Conservation (phyloP, 2,113 vertebrate genomes). For the Callipepla californica region DNA sequence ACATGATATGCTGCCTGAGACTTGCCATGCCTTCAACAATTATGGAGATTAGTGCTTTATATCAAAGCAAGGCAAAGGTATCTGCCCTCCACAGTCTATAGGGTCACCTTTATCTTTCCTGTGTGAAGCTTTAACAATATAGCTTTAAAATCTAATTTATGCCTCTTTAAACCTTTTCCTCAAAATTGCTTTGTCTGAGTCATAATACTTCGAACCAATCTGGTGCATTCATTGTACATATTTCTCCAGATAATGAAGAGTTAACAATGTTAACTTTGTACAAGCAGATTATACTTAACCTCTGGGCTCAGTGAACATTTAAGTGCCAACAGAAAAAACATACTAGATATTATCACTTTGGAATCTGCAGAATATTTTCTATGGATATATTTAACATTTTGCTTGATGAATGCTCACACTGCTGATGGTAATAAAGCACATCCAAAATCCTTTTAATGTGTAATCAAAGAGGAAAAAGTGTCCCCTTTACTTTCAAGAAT, state of each 20-base stretch:
- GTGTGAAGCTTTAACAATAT: neutral
- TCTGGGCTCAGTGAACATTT: neutral
- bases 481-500: neutral
- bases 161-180: neutral
- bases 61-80: neutral
- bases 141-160: neutral
- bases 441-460: fast-evolving
- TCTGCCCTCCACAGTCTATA: neutral
- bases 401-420: neutral
- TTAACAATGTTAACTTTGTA: neutral
- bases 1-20: neutral
- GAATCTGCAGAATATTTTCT: neutral
- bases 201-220: neutral
- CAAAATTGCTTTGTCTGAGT: neutral
- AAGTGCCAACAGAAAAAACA: neutral
- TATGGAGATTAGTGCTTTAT: neutral
- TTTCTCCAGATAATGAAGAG: neutral
- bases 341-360: neutral
- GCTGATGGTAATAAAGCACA: neutral
- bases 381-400: neutral
- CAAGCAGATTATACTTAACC: neutral
- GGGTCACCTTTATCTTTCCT: neutral
- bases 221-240: neutral
- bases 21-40: neutral
- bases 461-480: neutral